Evolutionary conservation across 30 jellyfish, hydroid and myxozoan genomes (phyloP), one percentile per base, ranked within the genome.

Genomic region (Cassiopea andromeda): DNA sequence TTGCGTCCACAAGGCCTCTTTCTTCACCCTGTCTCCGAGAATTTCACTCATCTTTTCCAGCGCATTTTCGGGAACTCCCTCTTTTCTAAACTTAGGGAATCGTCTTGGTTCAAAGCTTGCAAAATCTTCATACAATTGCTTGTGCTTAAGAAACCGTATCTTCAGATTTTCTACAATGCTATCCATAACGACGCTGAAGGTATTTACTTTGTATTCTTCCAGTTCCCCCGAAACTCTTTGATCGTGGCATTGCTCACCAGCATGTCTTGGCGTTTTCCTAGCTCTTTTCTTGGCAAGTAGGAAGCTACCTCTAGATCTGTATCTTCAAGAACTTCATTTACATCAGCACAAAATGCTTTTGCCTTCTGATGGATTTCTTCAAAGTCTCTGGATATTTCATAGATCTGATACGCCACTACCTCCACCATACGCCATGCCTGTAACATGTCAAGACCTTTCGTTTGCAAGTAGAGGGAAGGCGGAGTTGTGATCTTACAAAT

Each of bases 391-490:
- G 38, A 27, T 27, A 27, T 27, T 27, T 27, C 38, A 27, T 27
- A 27, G 13, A 6, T 14, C 14, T 58, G 68, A 58, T 58, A 58
- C 68, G 8, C 68, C 8, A 58, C 68, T 58, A 14, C 8, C 68
- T 58, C 84, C 8, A 75, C 84, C 84, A 75, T 75, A 16, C 91
- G 48, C 91, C 85, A 82, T 27, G 91, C 91, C 68, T 82, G 91
- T 43, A 82, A 48, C 91, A 82, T 82, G 68, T 69, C 91, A 4
- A 82, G 73, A 49, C 75, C 70, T 57, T 69, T 82, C 38, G 15
- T 69, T 82, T 82, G 91, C 85, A 82, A 69, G 75, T 82, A 69
- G 17, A 44, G 75, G 15, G 84, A 64, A 44, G 68, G 83, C 16
- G 84, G 91, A 27, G 91, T 48, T 46, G 83, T 82, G 15, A 82